Conservation (phyloP, 2,888 invertebrate genomes). For the Athalia circularis region DNA sequence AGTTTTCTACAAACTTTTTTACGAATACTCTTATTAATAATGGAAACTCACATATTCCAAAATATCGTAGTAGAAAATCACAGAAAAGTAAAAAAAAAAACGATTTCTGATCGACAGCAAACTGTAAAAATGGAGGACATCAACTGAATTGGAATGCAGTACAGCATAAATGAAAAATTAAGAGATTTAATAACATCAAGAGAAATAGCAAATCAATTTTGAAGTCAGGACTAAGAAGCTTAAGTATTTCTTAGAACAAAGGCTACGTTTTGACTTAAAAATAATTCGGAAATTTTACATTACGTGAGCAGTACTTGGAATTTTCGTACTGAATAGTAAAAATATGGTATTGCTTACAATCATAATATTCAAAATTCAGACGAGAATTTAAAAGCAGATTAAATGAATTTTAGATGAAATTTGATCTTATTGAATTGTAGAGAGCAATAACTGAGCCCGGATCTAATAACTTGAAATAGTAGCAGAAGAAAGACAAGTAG, state of each 20-base stretch:
- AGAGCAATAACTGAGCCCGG: slow-evolving; percentile 13
- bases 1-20: not conserved
- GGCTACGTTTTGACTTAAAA: not conserved
- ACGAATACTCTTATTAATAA: slow-evolving; percentile 16
- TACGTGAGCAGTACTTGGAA: not conserved
- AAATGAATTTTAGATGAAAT: not conserved
- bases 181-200: not conserved
- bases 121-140: not conserved
- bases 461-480: slow-evolving; percentile 1
- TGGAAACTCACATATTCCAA: not conserved
- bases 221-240: not conserved
- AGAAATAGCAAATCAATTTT: not conserved
- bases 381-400: not conserved
- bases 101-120: not conserved
- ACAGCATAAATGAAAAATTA: not conserved
- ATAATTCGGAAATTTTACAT: not conserved
- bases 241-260: not conserved
- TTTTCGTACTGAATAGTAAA: not conserved
- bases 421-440: slow-evolving; percentile 11
- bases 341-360: too few species aligned
- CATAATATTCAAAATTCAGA: not conserved
- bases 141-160: slow-evolving; percentile 20
- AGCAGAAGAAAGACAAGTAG: not conserved
- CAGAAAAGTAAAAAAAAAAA: slow-evolving; percentile 1
- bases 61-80: not conserved